phyloP scores from a whole-genome alignment of 2,797 vertebrate genomes.

The Rhinogobio ventralis region DNA sequence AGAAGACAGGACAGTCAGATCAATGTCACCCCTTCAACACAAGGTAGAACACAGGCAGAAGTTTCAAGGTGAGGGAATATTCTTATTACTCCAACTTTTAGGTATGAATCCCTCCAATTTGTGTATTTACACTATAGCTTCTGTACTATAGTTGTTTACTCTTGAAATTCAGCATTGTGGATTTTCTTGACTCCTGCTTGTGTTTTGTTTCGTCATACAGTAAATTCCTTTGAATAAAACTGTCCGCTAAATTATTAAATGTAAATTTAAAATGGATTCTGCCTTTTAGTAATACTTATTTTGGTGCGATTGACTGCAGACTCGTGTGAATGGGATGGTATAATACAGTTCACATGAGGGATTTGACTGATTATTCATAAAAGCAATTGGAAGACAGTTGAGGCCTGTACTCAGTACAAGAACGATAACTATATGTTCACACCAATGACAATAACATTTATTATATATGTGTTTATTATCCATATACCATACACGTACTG shows the following conservation, averaged over 20 bases:
- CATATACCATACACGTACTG: not conserved
- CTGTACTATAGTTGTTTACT: not conserved
- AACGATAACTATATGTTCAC: not conserved
- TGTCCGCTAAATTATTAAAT: not conserved
- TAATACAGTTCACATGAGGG: not conserved
- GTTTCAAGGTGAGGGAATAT: not conserved
- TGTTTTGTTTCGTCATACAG: not conserved
- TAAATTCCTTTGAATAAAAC: not conserved
- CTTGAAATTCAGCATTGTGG: not conserved
- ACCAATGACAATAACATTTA: not conserved
- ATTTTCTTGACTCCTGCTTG: not conserved
- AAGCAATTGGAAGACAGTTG: not conserved
- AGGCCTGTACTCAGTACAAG: not conserved
- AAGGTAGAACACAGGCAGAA: not conserved
- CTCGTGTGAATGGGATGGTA: not conserved
- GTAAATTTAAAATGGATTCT: not conserved
- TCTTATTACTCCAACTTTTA: not conserved
- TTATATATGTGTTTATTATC: not conserved
- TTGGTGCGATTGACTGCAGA: not conserved
- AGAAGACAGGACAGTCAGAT: constrained; percentile 28
- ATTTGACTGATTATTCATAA: not conserved
- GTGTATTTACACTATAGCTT: not conserved
- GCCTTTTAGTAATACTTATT: not conserved
- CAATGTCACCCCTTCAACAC: constrained; percentile 29
- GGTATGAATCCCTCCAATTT: not conserved